Conservation (phyloP, 2,797 vertebrate genomes). For the Anguilla megastoma region DNA sequence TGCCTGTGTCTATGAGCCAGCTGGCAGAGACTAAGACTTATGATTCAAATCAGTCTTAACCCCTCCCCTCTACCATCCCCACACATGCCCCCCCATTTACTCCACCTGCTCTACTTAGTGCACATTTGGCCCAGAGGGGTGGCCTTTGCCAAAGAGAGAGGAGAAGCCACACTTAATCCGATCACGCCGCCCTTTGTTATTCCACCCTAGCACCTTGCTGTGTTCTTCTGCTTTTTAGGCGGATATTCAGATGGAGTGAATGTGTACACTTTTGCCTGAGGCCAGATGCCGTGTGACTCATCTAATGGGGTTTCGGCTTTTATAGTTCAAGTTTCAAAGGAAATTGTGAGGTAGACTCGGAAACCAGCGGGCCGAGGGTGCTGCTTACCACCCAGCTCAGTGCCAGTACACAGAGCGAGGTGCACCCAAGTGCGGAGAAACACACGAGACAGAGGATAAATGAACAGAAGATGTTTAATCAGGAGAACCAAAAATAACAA, state of each 20-base stretch:
- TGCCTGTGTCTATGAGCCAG: neutral
- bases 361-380: no score
- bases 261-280: neutral
- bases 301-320: neutral
- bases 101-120: constrained; percentile 4
- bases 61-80: neutral
- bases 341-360: neutral
- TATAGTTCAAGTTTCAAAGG: neutral
- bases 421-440: no score
- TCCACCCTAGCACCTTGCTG: neutral
- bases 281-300: neutral
- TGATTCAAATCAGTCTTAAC: neutral
- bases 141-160: neutral
- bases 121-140: neutral
- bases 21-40: constrained; percentile 2
- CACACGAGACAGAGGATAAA: no score
- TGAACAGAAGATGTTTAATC: no score
- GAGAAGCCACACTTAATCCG: neutral
- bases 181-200: constrained; percentile 1
- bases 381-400: neutral
- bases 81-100: neutral
- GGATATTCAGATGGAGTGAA: constrained; percentile 6
- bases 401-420: no score
- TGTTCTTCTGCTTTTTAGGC: neutral
- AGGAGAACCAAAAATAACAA: no score